Percentiles rank a stretch among this genome's conserved stretches.
Evolutionary conservation across 37 sponge, comb jelly and placozoan genomes (phyloP).

Genomic region (Bolinopsis microptera): DNA sequence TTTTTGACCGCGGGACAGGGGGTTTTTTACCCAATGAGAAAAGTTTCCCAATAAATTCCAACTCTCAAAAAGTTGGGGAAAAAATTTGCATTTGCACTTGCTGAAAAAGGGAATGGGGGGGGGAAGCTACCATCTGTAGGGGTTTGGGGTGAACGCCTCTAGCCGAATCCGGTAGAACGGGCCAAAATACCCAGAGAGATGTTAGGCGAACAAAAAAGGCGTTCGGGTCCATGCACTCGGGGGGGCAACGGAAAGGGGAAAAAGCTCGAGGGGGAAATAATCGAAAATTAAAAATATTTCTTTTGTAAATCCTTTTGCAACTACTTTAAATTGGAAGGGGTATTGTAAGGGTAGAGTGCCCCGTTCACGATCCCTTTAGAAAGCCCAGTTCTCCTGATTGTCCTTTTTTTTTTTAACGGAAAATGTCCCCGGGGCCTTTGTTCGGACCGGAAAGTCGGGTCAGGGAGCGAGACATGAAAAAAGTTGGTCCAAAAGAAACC

Average conservation of each 20-base stretch:
- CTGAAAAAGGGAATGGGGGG: constrained; percentile 80
- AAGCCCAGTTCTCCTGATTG: constrained; percentile 61
- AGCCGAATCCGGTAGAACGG: constrained; percentile 86
- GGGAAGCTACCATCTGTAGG: constrained; percentile 87
- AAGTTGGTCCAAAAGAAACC: too few species aligned
- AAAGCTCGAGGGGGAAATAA: background rate
- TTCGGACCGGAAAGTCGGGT: too few species aligned
- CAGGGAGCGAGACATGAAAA: too few species aligned
- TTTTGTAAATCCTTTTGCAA: constrained; percentile 79
- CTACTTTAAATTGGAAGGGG: constrained; percentile 72
- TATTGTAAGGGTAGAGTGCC: constrained; percentile 76
- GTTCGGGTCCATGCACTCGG: background rate
- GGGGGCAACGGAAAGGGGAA: constrained; percentile 55
- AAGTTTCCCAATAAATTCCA: constrained; percentile 84
- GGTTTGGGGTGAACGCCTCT: constrained; percentile 87
- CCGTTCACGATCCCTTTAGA: constrained; percentile 81
- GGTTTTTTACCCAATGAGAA: constrained; percentile 88
- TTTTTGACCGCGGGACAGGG: constrained; percentile 91
- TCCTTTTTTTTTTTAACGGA: background rate
- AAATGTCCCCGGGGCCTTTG: background rate
- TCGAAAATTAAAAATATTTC: constrained; percentile 59
- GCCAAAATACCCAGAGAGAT: constrained; percentile 72
- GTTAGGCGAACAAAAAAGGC: constrained; percentile 69
- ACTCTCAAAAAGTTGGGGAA: constrained; percentile 81
- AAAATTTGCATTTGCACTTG: constrained; percentile 84